A percentile compares a stretch with the other conserved stretches of the same genome.
Conservation (phyloP, 2,797 vertebrate genomes). For the Agapornis canus region DNA sequence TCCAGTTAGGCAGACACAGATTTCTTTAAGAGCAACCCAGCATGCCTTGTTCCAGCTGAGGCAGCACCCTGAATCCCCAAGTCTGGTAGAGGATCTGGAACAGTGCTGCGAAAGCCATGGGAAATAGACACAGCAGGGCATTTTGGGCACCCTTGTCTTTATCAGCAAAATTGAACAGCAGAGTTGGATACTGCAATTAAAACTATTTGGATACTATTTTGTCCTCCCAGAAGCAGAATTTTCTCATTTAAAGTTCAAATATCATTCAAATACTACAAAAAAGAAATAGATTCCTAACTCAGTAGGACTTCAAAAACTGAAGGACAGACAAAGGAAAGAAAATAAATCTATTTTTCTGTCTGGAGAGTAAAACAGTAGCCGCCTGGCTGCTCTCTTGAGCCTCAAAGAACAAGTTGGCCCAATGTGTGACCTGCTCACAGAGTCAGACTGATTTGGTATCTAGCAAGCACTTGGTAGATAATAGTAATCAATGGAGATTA, state of each 20-base stretch:
- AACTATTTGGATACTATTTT: background rate
- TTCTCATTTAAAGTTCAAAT: background rate
- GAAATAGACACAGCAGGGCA: background rate
- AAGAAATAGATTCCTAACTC: background rate
- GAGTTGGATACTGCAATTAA: background rate
- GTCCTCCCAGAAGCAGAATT: background rate
- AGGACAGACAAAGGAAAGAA: background rate
- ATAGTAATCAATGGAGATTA: background rate
- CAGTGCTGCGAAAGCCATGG: background rate
- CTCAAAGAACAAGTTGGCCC: background rate
- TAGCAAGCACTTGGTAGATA: background rate
- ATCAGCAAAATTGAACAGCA: background rate
- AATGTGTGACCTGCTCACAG: background rate
- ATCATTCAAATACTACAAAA: background rate
- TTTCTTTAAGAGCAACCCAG: background rate
- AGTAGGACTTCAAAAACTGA: background rate
- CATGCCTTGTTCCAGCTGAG: background rate
- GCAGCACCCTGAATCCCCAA: background rate
- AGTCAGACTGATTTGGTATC: background rate
- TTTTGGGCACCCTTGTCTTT: background rate
- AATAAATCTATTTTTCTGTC: background rate
- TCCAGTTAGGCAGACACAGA: accelerated
- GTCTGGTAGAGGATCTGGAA: background rate
- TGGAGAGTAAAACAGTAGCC: background rate
- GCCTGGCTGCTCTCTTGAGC: background rate